These are phyloP conservation scores for Hymenopus coronatus DNA, from an alignment of 2,888 invertebrate genomes.

Conservation along the genomic window DNA sequence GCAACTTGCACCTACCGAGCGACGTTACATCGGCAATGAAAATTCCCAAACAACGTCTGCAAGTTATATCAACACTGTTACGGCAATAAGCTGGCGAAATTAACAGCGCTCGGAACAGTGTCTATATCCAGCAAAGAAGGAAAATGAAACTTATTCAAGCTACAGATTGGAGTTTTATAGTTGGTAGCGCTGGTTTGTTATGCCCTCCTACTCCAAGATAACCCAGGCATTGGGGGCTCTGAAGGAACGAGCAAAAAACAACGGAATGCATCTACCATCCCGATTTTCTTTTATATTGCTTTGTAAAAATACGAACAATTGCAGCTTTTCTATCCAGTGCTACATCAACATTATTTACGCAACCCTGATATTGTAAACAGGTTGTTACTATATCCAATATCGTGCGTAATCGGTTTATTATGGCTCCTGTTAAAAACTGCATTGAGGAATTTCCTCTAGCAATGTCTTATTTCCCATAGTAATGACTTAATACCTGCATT, in stretches of 20 bases:
- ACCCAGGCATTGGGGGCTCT: not conserved
- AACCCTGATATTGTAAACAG: too few species aligned
- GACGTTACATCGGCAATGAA: not conserved
- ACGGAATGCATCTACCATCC: not conserved
- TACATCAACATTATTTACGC: too few species aligned
- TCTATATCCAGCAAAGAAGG: not conserved
- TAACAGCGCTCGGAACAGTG: not conserved
- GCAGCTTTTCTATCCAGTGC: too few species aligned
- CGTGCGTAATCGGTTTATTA: too few species aligned
- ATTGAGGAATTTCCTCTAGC: too few species aligned
- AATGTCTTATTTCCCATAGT: too few species aligned
- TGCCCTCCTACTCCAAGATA: not conserved
- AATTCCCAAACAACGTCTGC: not conserved
- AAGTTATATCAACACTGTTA: not conserved
- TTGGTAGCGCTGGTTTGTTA: not conserved
- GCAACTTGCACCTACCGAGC: not conserved
- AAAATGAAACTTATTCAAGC: not conserved
- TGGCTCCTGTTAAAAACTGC: too few species aligned
- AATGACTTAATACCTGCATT: too few species aligned
- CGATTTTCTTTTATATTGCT: not conserved
- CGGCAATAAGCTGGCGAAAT: not conserved
- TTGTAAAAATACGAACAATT: too few species aligned
- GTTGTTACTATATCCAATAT: too few species aligned
- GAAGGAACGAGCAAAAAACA: not conserved
- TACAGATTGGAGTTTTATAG: constrained; percentile 4